phyloP scores from a whole-genome alignment of 2,797 vertebrate genomes.

The Sebastiscus tertius region DNA sequence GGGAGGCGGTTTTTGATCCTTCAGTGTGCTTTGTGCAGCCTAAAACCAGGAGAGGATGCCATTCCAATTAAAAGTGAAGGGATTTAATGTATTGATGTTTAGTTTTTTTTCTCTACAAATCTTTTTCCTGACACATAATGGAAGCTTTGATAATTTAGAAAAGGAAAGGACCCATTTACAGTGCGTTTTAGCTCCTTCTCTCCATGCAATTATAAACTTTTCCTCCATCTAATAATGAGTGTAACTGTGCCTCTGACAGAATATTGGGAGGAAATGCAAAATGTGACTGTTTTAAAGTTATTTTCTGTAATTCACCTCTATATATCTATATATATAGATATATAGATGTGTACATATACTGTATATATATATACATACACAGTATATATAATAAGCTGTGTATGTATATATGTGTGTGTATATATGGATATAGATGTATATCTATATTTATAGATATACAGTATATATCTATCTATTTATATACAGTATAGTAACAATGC shows the following conservation, averaged over 20 bases:
- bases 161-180: slow-evolving; percentile 85
- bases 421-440: not conserved
- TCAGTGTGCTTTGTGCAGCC: slow-evolving; percentile 81
- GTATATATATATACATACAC: too few relatives aligned
- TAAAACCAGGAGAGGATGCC: slow-evolving; percentile 85
- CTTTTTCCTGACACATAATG: slow-evolving; percentile 75
- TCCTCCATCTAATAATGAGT: slow-evolving; percentile 89
- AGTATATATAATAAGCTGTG: too few relatives aligned
- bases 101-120: slow-evolving; percentile 29
- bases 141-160: slow-evolving; percentile 86
- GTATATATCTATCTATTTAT: too few relatives aligned
- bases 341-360: not conserved
- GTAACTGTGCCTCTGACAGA: slow-evolving; percentile 89
- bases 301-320: slow-evolving; percentile 89
- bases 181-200: slow-evolving; percentile 82
- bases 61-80: slow-evolving; percentile 91
- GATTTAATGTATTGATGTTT: slow-evolving; percentile 88
- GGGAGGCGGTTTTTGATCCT: slow-evolving; percentile 90
- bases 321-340: not conserved
- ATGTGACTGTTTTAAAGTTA: slow-evolving; percentile 91
- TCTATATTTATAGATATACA: not conserved
- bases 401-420: too few relatives aligned
- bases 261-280: slow-evolving; percentile 63
- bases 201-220: slow-evolving; percentile 93
- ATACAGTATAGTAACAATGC: slow-evolving; percentile 79